Base-by-base conservation (phyloP, 2,797 vertebrate genomes). In the Chromobotia macracanthus region DNA sequence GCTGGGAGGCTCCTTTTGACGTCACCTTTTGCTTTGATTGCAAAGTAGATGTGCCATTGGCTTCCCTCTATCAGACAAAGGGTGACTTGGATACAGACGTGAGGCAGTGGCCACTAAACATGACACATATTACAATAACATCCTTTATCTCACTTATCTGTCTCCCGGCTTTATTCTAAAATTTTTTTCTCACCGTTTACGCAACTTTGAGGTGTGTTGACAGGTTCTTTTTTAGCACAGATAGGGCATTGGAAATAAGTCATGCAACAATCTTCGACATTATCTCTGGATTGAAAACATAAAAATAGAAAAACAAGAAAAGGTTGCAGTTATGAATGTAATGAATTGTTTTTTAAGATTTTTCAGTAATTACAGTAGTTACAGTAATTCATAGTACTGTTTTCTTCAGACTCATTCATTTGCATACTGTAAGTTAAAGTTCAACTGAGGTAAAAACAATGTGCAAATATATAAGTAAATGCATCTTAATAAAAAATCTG, bases 11-110 rank as follows among this genome's bases (percentile, higher is more conserved):
- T 86, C 84, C 74, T 87, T 87, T 87, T 82, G 83, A 89, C 89
- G 89, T 90, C 87, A 87, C 85, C 80, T 87, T 83, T 68, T 72
- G 81, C 79, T 80, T 87, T 94, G 91, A 93, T 93, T 90, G 90
- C 86, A 77, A 78, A 79, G 44, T 75, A 74, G 65, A 84, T 80
- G 82, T 51, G 66, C 72, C 60, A 50, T 55, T 75, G 80, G 83
- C 81, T 83, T 77, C 79, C 61, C 81, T 81, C 88, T 84, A 73
- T 76, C 75, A 74, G 83, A 72, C 81, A 70, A 75, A 80, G 63
- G 77, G 81, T 31, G n/a, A 63, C 66, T 85, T 81, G 78, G 79
- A 85, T 76, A 79, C 44, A 70, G 64, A 63, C 61, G 63, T 44
- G 48, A 77, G 58, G 41, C 81, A 81, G 79, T 21, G 38, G 67